phyloP scores from a whole-genome alignment of 2,797 vertebrate genomes.

The Oreonectes daqikongensis region DNA sequence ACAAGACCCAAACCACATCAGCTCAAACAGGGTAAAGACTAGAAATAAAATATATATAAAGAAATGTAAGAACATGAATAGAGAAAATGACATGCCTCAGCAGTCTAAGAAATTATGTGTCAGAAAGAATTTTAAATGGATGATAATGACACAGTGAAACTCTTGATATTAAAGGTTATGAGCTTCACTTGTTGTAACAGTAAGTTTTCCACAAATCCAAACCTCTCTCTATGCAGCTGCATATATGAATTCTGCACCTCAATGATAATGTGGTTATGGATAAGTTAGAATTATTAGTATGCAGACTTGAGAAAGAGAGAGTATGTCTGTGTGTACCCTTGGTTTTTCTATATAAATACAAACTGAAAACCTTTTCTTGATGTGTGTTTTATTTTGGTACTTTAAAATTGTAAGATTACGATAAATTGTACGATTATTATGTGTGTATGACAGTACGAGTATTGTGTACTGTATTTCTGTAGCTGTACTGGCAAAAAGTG shows the following conservation, averaged over 20 bases:
- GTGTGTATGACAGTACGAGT: background rate
- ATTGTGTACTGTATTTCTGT: constrained; percentile 24
- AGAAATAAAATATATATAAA: constrained; percentile 13
- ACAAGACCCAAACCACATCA: constrained; percentile 34
- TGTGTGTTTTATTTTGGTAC: background rate
- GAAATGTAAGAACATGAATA: background rate
- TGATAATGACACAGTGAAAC: constrained; percentile 30
- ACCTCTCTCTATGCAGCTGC: constrained; percentile 23
- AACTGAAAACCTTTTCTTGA: background rate
- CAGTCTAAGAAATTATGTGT: constrained; percentile 24
- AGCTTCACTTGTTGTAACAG: constrained; percentile 12
- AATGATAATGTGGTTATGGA: constrained; percentile 29
- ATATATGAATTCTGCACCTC: constrained; percentile 16
- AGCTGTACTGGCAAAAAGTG: constrained; percentile 6
- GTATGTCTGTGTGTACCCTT: background rate
- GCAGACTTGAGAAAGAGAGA: background rate
- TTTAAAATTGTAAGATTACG: background rate
- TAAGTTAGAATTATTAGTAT: constrained; percentile 34
- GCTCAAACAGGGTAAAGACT: constrained; percentile 5
- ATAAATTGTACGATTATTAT: background rate
- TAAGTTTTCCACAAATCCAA: constrained; percentile 31
- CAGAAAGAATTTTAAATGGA: constrained; percentile 14
- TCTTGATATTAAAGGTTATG: constrained; percentile 26
- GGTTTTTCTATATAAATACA: background rate
- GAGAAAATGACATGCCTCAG: constrained; percentile 27